Conservation (phyloP, 2,888 invertebrate genomes). For the Carcina quercana region DNA sequence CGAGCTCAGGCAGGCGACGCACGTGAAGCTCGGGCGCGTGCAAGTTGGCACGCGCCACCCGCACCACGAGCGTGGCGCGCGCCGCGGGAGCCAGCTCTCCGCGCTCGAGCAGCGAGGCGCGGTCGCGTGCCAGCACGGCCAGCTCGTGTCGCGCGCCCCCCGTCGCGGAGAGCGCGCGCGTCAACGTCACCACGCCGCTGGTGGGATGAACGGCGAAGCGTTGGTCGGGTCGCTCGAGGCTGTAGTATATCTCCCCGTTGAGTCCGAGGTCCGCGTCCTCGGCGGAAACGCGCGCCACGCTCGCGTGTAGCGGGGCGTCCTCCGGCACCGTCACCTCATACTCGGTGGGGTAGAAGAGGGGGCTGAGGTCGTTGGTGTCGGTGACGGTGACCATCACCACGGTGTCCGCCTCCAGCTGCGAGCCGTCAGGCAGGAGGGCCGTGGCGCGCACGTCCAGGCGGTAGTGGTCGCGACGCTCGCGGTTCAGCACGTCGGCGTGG, state of each 20-base stretch:
- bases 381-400: slow-evolving; percentile 81
- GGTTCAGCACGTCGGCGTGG: slow-evolving; percentile 90
- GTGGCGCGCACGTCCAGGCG: slow-evolving; percentile 81
- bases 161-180: slow-evolving; percentile 82
- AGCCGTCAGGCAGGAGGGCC: slow-evolving; percentile 73
- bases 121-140: slow-evolving; percentile 88
- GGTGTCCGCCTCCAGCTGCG: slow-evolving; percentile 80
- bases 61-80: slow-evolving; percentile 83
- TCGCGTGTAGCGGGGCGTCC: slow-evolving; percentile 89
- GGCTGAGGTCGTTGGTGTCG: slow-evolving; percentile 94
- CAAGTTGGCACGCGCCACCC: slow-evolving; percentile 88
- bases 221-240: slow-evolving; percentile 86
- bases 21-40: slow-evolving; percentile 89
- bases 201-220: slow-evolving; percentile 95
- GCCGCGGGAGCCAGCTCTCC: slow-evolving; percentile 79
- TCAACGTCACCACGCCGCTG: slow-evolving; percentile 89
- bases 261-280: slow-evolving; percentile 97
- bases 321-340: slow-evolving; percentile 92
- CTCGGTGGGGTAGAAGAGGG: slow-evolving; percentile 92
- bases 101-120: slow-evolving; percentile 78
- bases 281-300: slow-evolving; percentile 86
- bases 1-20: slow-evolving; percentile 84
- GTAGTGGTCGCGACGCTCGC: slow-evolving; percentile 92
- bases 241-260: slow-evolving; percentile 98
- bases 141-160: slow-evolving; percentile 83